Conservation (phyloP, 1,140 invertebrate species). For the Drosophila chauvacae region DNA sequence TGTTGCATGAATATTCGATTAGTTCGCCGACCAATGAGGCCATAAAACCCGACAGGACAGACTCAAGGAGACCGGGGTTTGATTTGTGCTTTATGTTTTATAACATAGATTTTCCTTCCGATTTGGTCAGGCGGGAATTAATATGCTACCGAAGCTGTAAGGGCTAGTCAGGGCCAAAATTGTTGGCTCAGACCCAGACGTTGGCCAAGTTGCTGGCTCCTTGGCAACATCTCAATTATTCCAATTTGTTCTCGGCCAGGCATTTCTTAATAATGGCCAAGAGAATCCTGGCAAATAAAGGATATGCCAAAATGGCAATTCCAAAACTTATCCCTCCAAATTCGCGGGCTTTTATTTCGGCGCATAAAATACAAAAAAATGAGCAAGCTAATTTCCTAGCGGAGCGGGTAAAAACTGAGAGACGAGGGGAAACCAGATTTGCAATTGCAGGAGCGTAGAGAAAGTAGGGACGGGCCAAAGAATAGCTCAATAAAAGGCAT, state of each 20-base stretch:
- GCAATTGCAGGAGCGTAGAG: constrained; percentile 44
- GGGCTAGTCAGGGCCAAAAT: neutral
- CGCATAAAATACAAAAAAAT: constrained; percentile 46
- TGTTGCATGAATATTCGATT: constrained; percentile 34
- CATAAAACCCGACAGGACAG: constrained; percentile 15
- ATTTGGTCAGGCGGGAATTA: constrained; percentile 26
- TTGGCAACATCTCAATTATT: constrained; percentile 63
- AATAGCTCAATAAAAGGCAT: constrained; percentile 72
- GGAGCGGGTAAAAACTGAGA: neutral
- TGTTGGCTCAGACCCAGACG: constrained; percentile 17
- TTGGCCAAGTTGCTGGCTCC: constrained; percentile 14
- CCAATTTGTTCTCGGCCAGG: constrained; percentile 45
- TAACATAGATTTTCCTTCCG: constrained; percentile 31
- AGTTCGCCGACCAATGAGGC: constrained; percentile 24
- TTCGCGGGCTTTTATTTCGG: constrained; percentile 35
- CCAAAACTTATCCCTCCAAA: constrained; percentile 27
- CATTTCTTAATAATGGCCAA: constrained; percentile 55
- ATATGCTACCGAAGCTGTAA: constrained; percentile 16
- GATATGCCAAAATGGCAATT: constrained; percentile 49
- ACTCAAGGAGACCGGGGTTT: constrained; percentile 1
- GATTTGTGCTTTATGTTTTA: constrained; percentile 40
- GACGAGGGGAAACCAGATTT: constrained; percentile 18
- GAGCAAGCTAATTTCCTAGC: constrained; percentile 64
- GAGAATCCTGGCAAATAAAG: constrained; percentile 41
- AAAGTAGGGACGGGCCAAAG: constrained; percentile 52